These are phyloP conservation scores for Euglossa dilemma DNA, from an alignment of 1,140 invertebrate genomes.

Conservation along the genomic window DNA sequence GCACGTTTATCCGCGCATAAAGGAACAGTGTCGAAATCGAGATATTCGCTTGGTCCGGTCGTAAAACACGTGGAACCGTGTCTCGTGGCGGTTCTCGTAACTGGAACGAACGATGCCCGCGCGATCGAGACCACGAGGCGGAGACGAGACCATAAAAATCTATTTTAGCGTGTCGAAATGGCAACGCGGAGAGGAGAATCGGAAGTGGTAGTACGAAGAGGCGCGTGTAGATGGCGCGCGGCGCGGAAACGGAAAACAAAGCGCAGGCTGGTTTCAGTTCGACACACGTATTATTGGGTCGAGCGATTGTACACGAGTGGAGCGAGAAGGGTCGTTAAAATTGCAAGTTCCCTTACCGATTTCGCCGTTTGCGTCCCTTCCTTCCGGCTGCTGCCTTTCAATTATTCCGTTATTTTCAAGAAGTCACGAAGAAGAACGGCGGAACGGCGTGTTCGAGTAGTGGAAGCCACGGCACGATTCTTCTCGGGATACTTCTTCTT, in stretches of 20 bases:
- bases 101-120: neutral
- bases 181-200: neutral
- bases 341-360: slow-evolving; percentile 33
- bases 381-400: slow-evolving; percentile 32
- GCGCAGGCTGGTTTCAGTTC: slow-evolving; percentile 27
- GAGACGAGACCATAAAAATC: slow-evolving; percentile 2
- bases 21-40: neutral
- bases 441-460: slow-evolving; percentile 60
- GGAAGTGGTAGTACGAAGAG: neutral
- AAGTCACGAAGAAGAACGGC: slow-evolving; percentile 51
- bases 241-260: slow-evolving; percentile 30
- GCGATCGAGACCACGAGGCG: neutral
- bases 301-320: slow-evolving; percentile 39
- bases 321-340: slow-evolving; percentile 52
- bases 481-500: slow-evolving; percentile 28
- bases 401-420: slow-evolving; percentile 67
- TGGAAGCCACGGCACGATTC: slow-evolving; percentile 60
- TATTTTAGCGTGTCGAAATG: neutral
- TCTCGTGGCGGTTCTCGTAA: neutral
- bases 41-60: neutral
- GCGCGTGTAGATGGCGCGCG: neutral
- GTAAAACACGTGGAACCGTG: neutral
- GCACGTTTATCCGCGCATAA: too few relatives aligned
- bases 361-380: neutral
- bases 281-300: slow-evolving; percentile 61